Percentiles rank a stretch among this genome's conserved stretches.
phyloP scores from a whole-genome alignment of 1,140 invertebrate genomes.

The Matsumurasca onukii region DNA sequence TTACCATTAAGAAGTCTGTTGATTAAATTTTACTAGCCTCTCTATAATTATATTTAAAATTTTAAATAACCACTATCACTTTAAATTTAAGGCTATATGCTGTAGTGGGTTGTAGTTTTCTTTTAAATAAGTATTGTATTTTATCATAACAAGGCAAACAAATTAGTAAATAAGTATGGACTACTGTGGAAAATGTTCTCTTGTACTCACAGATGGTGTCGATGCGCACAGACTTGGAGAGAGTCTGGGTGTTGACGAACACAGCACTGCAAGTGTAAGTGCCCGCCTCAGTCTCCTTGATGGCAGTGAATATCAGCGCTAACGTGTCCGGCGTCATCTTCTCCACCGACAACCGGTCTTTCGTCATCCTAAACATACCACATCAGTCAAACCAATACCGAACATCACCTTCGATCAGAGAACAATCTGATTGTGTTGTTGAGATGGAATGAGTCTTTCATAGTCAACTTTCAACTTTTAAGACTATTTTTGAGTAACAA shows the following conservation, averaged over 20 bases:
- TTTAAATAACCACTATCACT: too few species aligned
- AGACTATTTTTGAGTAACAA: too few species aligned
- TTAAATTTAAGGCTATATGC: too few species aligned
- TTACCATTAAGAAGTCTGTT: too few species aligned
- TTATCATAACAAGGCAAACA: too few species aligned
- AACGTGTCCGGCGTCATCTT: conserved; percentile 58
- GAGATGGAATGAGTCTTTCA: too few species aligned
- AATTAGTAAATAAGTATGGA: too few species aligned
- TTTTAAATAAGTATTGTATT: too few species aligned
- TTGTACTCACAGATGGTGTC: conserved; percentile 68
- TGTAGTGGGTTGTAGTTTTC: too few species aligned
- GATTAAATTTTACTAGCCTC: too few species aligned
- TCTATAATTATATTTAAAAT: too few species aligned
- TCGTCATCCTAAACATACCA: conserved; percentile 41
- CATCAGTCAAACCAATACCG: not conserved
- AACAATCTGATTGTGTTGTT: not conserved
- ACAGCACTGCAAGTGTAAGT: conserved; percentile 79
- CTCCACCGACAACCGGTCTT: conserved; percentile 65
- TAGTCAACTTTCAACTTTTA: not conserved
- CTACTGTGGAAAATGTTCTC: too few species aligned
- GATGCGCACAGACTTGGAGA: conserved; percentile 66
- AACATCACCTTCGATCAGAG: not conserved
- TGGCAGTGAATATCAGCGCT: conserved; percentile 70
- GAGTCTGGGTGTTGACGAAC: conserved; percentile 66
- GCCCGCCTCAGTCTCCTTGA: conserved; percentile 74